A percentile compares a stretch with the other conserved stretches of the same genome.
phyloP scores from a whole-genome alignment of 2,113 vertebrate genomes.

The Rattus rattus region DNA sequence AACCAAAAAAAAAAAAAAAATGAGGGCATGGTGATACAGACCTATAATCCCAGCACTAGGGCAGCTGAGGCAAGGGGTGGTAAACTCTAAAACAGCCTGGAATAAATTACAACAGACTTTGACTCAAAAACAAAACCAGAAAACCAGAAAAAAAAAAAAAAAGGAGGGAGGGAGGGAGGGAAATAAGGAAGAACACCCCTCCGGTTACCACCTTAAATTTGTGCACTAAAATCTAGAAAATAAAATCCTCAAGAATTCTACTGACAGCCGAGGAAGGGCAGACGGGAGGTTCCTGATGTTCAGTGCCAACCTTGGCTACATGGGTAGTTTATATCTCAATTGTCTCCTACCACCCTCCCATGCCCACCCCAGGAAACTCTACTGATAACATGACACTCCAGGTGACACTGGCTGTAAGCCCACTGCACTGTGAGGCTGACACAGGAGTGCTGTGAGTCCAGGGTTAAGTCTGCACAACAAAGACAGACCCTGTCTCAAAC shows the following conservation, averaged over 20 bases:
- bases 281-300: not conserved
- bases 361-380: not conserved
- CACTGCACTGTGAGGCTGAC: not conserved
- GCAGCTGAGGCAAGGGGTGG: not conserved
- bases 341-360: not conserved
- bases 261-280: not conserved
- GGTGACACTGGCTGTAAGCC: not conserved
- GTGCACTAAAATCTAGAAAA: not conserved
- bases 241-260: not conserved
- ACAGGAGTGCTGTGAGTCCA: not conserved
- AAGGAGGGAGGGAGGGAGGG: rapidly evolving
- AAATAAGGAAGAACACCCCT: not conserved
- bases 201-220: not conserved
- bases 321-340: not conserved
- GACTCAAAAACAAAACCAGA: not conserved
- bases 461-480: not conserved
- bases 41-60: not conserved
- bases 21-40: not conserved
- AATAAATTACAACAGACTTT: not conserved
- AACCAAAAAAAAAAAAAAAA: too few relatives aligned
- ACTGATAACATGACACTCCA: not conserved
- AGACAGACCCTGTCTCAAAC: not conserved
- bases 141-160: not conserved
- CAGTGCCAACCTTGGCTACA: not conserved
- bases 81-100: not conserved